Evolutionary conservation across 2,888 invertebrate species (phyloP).

Genomic region (Sinelater perroti): DNA sequence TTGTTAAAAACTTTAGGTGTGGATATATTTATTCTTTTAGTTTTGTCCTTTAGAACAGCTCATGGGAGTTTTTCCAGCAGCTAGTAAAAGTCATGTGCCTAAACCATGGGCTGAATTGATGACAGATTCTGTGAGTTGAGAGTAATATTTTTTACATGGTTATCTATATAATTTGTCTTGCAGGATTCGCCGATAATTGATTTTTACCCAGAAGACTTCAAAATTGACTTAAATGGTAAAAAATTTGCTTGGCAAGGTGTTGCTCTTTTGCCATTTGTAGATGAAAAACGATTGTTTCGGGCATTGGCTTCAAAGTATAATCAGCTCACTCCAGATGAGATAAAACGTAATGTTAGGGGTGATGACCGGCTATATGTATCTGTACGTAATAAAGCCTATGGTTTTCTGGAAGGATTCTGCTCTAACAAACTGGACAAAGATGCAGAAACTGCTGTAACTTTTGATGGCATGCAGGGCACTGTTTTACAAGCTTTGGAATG

Average conservation of each 20-base stretch:
- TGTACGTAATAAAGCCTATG: conserved; percentile 74
- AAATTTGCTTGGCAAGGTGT: conserved; percentile 99
- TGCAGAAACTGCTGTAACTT: conserved; percentile 68
- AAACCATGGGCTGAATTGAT: conserved; percentile 92
- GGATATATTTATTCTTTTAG: conserved; percentile 60
- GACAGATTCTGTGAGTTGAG: conserved; percentile 79
- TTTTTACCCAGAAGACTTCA: conserved; percentile 98
- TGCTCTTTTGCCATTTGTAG: conserved; percentile 96
- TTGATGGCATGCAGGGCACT: conserved; percentile 86
- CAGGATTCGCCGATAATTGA: conserved; percentile 94
- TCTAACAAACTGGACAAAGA: conserved; percentile 63
- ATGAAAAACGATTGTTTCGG: conserved; percentile 86
- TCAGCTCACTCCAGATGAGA: conserved; percentile 83
- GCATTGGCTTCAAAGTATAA: conserved; percentile 84
- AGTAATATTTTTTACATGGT: not conserved
- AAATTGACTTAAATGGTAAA: conserved; percentile 98
- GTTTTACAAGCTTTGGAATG: conserved; percentile 78
- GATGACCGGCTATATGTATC: conserved; percentile 91
- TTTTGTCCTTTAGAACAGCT: conserved; percentile 97
- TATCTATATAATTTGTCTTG: conserved; percentile 44
- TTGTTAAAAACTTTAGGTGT: conserved; percentile 6
- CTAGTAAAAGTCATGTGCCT: conserved; percentile 93
- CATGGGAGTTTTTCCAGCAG: conserved; percentile 99
- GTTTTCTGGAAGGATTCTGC: conserved; percentile 76
- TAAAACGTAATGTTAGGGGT: conserved; percentile 86